Evolutionary conservation across 2,113 vertebrate genomes (phyloP).

Genomic region (Hipposideros armiger): DNA sequence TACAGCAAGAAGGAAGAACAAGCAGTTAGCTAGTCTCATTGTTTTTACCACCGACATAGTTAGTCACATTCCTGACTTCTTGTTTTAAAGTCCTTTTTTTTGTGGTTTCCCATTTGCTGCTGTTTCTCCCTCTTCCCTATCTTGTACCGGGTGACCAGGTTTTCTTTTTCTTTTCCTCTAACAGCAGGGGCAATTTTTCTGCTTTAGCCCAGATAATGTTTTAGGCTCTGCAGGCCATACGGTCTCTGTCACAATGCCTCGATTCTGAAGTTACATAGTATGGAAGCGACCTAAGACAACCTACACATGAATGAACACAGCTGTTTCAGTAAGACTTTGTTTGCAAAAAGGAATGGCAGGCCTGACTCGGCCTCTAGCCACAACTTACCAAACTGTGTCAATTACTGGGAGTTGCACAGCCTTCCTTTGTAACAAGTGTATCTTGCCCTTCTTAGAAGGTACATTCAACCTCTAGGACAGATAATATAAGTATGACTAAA

Average conservation of each 20-base stretch:
- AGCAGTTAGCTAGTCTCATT: background rate
- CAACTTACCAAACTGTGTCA: background rate
- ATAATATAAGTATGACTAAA: background rate
- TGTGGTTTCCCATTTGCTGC: too few species aligned
- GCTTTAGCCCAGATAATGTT: background rate
- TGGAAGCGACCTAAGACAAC: background rate
- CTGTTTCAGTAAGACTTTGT: background rate
- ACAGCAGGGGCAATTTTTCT: background rate
- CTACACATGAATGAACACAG: background rate
- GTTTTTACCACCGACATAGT: background rate
- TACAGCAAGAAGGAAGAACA: constrained; percentile 1
- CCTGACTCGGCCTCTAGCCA: background rate
- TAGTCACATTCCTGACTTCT: background rate
- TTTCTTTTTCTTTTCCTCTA: background rate
- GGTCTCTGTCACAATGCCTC: background rate
- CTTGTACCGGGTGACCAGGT: background rate
- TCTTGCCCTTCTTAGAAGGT: background rate
- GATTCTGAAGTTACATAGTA: background rate
- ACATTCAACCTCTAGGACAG: background rate
- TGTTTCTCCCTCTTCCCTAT: background rate
- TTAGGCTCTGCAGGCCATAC: background rate
- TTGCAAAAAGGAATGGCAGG: background rate
- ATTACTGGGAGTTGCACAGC: background rate
- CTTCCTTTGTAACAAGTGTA: background rate
- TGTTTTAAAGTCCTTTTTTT: background rate